Conservation (phyloP, 1,140 invertebrate species). For the Neelides sp. region DNA sequence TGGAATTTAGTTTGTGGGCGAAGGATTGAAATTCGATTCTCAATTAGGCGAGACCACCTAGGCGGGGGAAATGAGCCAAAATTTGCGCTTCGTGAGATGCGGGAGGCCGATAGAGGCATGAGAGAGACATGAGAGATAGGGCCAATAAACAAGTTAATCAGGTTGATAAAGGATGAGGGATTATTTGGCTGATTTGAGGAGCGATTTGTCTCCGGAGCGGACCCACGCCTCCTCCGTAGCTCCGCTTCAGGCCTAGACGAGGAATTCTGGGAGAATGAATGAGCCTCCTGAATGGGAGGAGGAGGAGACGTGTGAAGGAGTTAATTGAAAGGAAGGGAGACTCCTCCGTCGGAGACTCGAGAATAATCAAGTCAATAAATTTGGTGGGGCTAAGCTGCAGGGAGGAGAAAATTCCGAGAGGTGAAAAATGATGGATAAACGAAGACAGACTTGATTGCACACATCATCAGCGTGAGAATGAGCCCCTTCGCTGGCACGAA, state of each 20-base stretch:
- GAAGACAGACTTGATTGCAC: conserved; percentile 26
- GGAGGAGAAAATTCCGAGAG: conserved; percentile 5
- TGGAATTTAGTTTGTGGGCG: conserved; percentile 21
- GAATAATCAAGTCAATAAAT: conserved; percentile 10
- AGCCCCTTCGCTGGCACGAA: conserved; percentile 20
- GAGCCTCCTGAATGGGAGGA: neutral
- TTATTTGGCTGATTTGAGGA: conserved; percentile 29
- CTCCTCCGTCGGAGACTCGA: too few relatives aligned
- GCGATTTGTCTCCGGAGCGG: conserved; percentile 25
- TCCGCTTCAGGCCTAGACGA: too few relatives aligned
- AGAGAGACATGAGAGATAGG: too few relatives aligned
- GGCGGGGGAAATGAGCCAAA: conserved; percentile 5
- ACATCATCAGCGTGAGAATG: conserved; percentile 26
- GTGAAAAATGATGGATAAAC: conserved; percentile 27
- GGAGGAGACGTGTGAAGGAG: conserved; percentile 19
- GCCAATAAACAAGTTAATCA: conserved; percentile 32
- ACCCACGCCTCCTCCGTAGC: neutral
- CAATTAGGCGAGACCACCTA: conserved; percentile 24
- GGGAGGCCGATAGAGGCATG: too few relatives aligned
- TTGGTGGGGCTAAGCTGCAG: neutral
- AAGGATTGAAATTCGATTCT: conserved; percentile 21
- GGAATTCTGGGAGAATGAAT: too few relatives aligned
- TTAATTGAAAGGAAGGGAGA: conserved; percentile 16
- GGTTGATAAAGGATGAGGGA: conserved; percentile 14
- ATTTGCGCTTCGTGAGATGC: conserved; percentile 7